These are phyloP conservation scores for Drosophila kanekoi DNA, from an alignment of 2,888 invertebrate genomes.

Conservation along the genomic window DNA sequence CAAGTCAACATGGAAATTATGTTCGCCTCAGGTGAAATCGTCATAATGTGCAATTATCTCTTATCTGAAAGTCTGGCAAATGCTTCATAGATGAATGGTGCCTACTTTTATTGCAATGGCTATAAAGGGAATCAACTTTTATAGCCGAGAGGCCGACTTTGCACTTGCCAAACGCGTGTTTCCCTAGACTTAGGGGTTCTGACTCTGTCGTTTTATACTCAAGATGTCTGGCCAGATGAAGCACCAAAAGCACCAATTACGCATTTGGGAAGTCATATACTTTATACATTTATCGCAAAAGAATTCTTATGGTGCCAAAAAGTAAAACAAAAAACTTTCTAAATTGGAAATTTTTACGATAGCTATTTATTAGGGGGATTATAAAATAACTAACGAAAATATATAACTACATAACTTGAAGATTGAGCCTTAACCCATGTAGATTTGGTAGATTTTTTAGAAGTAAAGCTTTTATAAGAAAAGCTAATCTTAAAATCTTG, in stretches of 20 bases:
- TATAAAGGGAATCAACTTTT: slow-evolving; percentile 71
- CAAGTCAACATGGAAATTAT: slow-evolving; percentile 63
- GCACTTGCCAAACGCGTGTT: slow-evolving; percentile 72
- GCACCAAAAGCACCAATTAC: slow-evolving; percentile 32
- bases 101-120: slow-evolving; percentile 67
- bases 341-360: background rate
- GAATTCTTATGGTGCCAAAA: slow-evolving; percentile 10
- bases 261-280: slow-evolving; percentile 42
- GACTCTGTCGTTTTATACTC: slow-evolving; percentile 11
- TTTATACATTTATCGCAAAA: slow-evolving; percentile 13
- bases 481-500: too few relatives aligned
- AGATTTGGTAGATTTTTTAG: too few relatives aligned
- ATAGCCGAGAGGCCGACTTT: slow-evolving; percentile 66
- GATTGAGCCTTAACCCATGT: too few relatives aligned
- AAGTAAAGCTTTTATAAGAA: too few relatives aligned
- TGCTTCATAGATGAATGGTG: slow-evolving; percentile 64
- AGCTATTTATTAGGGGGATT: slow-evolving; percentile 14
- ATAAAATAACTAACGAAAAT: slow-evolving; percentile 21
- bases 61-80: slow-evolving; percentile 61
- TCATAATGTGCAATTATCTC: slow-evolving; percentile 58
- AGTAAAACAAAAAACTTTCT: background rate
- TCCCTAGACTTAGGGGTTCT: slow-evolving; percentile 44
- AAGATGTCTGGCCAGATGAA: slow-evolving; percentile 39
- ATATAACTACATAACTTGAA: background rate
- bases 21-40: slow-evolving; percentile 38